phyloP scores from a whole-genome alignment of 2,113 vertebrate species.

The Psilopogon haemacephalus region DNA sequence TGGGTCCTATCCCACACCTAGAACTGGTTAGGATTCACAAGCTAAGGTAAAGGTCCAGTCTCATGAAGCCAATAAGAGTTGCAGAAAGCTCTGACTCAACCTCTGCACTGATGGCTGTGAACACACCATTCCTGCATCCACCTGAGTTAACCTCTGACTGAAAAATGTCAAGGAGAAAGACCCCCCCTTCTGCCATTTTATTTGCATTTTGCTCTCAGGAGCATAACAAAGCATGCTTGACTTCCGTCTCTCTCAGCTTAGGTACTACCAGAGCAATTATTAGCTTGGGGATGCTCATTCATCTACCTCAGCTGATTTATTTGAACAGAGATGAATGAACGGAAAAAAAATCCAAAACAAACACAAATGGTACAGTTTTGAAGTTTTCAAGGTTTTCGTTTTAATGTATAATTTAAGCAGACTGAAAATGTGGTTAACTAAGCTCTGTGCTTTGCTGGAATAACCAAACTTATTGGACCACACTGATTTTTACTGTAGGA shows the following conservation, averaged over 20 bases:
- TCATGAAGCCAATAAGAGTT: neutral
- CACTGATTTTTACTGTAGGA: neutral
- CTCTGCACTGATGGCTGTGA: neutral
- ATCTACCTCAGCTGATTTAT: neutral
- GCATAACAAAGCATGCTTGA: neutral
- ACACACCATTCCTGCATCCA: neutral
- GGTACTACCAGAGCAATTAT: neutral
- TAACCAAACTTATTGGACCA: neutral
- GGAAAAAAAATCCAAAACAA: fast-evolving
- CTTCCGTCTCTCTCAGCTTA: neutral
- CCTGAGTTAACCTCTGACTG: neutral
- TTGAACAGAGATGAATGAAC: neutral
- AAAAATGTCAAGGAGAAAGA: neutral
- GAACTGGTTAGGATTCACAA: neutral
- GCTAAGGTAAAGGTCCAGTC: neutral
- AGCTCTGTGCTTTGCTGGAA: neutral
- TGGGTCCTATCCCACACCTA: neutral
- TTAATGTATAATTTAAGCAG: neutral
- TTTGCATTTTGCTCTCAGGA: neutral
- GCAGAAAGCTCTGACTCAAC: neutral
- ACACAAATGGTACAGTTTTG: neutral
- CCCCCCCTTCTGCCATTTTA: neutral
- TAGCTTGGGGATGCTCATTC: neutral
- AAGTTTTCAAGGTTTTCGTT: neutral
- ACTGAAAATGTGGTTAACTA: neutral